These are phyloP conservation scores for Penaeus indicus DNA, from an alignment of 1,140 invertebrate genomes.

Conservation along the genomic window DNA sequence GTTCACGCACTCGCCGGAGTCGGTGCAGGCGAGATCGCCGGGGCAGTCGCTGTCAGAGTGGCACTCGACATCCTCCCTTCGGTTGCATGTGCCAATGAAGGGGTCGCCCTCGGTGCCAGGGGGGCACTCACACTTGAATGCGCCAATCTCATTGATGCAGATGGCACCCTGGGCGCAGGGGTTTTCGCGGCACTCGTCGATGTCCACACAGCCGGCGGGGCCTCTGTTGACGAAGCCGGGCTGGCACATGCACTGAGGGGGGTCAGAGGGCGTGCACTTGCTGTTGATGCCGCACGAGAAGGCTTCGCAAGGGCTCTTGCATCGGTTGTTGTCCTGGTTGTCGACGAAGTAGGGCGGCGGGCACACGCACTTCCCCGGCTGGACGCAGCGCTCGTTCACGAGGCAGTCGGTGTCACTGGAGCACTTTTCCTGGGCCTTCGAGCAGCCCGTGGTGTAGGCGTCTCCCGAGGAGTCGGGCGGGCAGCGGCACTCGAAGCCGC, in stretches of 20 bases:
- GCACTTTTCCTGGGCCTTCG: conserved; percentile 81
- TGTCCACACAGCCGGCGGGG: conserved; percentile 84
- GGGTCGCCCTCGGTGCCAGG: conserved; percentile 85
- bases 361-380: conserved; percentile 90
- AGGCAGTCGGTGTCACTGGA: conserved; percentile 85
- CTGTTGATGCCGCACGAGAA: conserved; percentile 93
- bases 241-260: conserved; percentile 88
- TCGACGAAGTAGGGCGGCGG: conserved; percentile 90
- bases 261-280: conserved; percentile 90
- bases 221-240: conserved; percentile 87
- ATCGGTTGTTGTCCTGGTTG: conserved; percentile 82
- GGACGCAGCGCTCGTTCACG: conserved; percentile 89
- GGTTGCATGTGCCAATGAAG: conserved; percentile 83
- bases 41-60: conserved; percentile 82
- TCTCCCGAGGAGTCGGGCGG: conserved; percentile 85
- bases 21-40: conserved; percentile 81
- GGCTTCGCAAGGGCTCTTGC: conserved; percentile 89
- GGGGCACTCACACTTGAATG: conserved; percentile 82
- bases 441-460: conserved; percentile 85
- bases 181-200: conserved; percentile 82
- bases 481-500: conserved; percentile 80
- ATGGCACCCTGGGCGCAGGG: conserved; percentile 88
- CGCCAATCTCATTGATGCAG: conserved; percentile 85
- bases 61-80: conserved; percentile 72
- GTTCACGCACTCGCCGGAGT: conserved; percentile 81